Conservation (phyloP, 2,113 vertebrate genomes). For the Calidris pugnax region DNA sequence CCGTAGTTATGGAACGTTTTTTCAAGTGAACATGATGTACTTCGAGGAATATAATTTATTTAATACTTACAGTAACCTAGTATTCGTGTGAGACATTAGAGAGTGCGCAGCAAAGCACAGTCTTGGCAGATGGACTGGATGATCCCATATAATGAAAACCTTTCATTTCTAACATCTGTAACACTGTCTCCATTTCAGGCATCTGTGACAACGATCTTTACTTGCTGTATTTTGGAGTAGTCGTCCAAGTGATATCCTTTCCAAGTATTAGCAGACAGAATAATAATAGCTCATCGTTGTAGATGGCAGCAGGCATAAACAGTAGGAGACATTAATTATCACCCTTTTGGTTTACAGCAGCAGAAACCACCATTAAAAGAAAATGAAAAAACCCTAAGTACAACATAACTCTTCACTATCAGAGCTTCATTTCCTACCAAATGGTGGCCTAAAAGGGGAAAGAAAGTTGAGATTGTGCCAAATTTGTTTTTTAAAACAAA, state of each 20-base stretch:
- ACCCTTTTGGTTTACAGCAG: not conserved
- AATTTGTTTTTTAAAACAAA: not conserved
- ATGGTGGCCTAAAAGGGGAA: not conserved
- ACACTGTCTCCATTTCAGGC: not conserved
- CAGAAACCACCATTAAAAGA: not conserved
- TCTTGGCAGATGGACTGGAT: not conserved
- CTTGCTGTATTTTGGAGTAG: constrained; percentile 27
- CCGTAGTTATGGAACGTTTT: not conserved
- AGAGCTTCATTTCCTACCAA: not conserved
- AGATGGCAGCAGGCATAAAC: constrained; percentile 36
- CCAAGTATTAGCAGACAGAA: constrained; percentile 31
- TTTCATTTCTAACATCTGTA: constrained; percentile 16
- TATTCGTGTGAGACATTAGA: not conserved
- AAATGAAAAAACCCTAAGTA: not conserved
- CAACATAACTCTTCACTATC: not conserved
- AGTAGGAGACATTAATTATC: constrained; percentile 38
- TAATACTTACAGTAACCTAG: not conserved
- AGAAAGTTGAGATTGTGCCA: not conserved
- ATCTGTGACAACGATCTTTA: constrained; percentile 18
- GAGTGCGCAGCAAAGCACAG: not conserved
- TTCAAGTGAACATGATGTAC: not conserved
- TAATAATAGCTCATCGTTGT: constrained; percentile 15
- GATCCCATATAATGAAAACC: not conserved
- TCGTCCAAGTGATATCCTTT: not conserved
- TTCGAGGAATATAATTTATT: not conserved